Conservation (phyloP, 2,113 vertebrate genomes). For the Rhynchomys soricoides region DNA sequence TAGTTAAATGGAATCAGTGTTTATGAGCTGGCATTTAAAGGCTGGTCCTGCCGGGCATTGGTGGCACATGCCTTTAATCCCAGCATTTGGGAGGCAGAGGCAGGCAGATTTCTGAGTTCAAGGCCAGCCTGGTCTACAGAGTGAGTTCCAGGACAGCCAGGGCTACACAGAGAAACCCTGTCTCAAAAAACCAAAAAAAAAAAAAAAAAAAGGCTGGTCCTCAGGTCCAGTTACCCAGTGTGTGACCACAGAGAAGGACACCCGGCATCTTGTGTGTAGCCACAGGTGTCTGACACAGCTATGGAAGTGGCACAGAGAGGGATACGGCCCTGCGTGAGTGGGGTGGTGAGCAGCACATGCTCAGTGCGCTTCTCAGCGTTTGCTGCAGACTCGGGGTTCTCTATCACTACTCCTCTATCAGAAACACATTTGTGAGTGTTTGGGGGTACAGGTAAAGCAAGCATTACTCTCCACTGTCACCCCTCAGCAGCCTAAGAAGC, state of each 20-base stretch:
- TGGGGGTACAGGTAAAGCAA: not conserved
- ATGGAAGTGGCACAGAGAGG: not conserved
- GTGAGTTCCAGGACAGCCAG: too few species aligned
- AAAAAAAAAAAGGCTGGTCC: conserved; percentile 22
- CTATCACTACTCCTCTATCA: not conserved
- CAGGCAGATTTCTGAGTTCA: too few species aligned
- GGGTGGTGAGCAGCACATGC: not conserved
- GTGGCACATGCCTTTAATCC: too few species aligned
- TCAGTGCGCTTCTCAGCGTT: not conserved
- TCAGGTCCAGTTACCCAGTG: not conserved
- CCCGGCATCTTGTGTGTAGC: not conserved
- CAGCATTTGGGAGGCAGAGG: too few species aligned
- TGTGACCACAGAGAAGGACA: not conserved
- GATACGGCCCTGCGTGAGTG: not conserved
- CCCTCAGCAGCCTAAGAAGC: not conserved
- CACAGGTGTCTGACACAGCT: not conserved
- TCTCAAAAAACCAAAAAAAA: too few species aligned
- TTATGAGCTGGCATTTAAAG: not conserved
- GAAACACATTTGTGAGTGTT: not conserved
- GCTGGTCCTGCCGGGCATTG: too few species aligned
- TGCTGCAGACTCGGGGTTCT: not conserved
- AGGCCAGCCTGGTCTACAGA: too few species aligned
- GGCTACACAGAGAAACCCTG: too few species aligned
- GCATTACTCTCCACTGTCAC: not conserved
- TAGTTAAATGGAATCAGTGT: not conserved